Conservation (phyloP, 2,888 invertebrate species). For the Timandra comae region DNA sequence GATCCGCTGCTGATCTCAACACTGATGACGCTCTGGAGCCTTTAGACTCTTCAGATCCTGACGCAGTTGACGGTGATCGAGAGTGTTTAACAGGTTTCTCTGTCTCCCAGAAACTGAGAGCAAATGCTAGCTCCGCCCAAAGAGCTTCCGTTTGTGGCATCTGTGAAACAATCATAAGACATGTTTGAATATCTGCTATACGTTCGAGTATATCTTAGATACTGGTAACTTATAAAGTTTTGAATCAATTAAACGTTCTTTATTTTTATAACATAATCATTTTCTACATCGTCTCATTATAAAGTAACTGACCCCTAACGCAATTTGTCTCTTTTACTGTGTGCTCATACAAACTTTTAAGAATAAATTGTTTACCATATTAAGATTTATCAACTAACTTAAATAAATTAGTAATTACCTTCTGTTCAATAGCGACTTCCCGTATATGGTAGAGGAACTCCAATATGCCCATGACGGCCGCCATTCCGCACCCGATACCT, state of each 20-base stretch:
- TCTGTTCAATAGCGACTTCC: constrained; percentile 86
- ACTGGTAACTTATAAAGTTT: too few relatives aligned
- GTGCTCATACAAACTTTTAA: too few relatives aligned
- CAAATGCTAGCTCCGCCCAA: constrained; percentile 82
- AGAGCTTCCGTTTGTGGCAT: constrained; percentile 82
- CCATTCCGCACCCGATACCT: constrained; percentile 83
- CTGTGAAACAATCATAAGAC: constrained; percentile 72
- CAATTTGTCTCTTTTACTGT: too few relatives aligned
- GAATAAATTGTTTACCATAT: too few relatives aligned
- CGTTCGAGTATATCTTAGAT: too few relatives aligned
- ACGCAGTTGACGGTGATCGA: constrained; percentile 48
- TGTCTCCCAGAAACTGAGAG: constrained; percentile 82
- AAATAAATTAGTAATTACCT: constrained; percentile 61
- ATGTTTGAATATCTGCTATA: too few relatives aligned
- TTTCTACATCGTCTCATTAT: too few relatives aligned
- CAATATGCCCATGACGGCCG: constrained; percentile 85
- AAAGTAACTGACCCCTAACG: too few relatives aligned
- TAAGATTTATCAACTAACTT: too few relatives aligned
- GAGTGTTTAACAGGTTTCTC: constrained; percentile 81
- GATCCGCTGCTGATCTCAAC: constrained; percentile 56
- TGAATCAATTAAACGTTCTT: too few relatives aligned
- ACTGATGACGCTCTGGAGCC: constrained; percentile 61
- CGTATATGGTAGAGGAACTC: constrained; percentile 94
- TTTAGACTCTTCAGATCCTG: constrained; percentile 33
- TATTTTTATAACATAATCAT: too few relatives aligned